Evolutionary conservation across 2,797 vertebrate species (phyloP), one percentile per base, ranked within the genome.

Genomic region (Pangasius macronema): DNA sequence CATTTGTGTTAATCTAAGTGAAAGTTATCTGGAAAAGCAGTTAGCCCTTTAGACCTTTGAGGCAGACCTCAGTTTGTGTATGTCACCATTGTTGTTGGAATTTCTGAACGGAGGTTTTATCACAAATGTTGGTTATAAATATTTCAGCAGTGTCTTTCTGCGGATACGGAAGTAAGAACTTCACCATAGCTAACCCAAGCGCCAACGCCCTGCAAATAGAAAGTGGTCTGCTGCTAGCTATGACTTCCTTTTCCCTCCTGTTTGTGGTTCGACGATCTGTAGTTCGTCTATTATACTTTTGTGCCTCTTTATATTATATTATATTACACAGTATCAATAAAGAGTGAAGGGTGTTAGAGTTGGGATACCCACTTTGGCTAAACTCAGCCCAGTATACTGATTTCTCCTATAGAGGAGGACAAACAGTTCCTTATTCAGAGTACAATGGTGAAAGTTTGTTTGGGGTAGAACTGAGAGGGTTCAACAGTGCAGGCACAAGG

Each of bases 151-250:
- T 10, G 9, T 30, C 16, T 55, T 63, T 83, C 20, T 55, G 30
- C 20, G 53, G 42, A 90, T 86, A 85, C 85, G 86, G 88, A 90
- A 90, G 88, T 91, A 85, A 80, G 55, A 79, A 79, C 59, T 67
- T 87, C 53, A 82, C 27, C 53, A 36, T 42, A 86, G 67, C 68
- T 57, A 36, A 73, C 14, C 13, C 51, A 33, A 11, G 42, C 49
- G 79, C 81, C 89, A 91, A 90, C 89, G 86, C 90, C 90, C 89
- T 87, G n/a, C 61, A 65, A 65, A 14, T 73, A 63, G 16, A 68
- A 79, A 85, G 67, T 53, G 68, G 88, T 49, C 85, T 79, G 55
- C 53, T 82, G 51, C 63, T 79, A 68, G 80, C 67, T 82, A 72
- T 51, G 61, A 68, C 86, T 91, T 90, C 89, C 76, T 83, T 88